Evolutionary conservation across 2,888 invertebrate species (phyloP).

Genomic region (Cephonodes hylas): DNA sequence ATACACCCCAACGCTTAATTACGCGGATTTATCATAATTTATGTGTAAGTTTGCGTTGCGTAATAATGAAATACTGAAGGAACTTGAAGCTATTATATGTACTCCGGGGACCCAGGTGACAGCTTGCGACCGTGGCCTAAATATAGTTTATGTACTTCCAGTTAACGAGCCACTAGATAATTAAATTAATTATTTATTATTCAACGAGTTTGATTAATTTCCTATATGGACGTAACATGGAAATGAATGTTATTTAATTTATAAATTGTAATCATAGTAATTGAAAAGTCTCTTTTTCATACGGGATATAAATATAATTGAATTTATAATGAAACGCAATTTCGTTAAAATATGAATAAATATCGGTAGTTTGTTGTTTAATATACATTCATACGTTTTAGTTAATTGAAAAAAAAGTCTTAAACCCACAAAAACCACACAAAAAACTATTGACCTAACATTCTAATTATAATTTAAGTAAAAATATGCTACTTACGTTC

Average conservation of each 20-base stretch:
- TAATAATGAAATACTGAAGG: conserved; percentile 15
- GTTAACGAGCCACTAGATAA: background rate
- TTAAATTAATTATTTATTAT: background rate
- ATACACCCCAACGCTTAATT: conserved; percentile 13
- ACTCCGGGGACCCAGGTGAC: conserved; percentile 10
- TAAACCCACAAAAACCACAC: too few species aligned
- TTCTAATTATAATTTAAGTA: too few species aligned
- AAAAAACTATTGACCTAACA: too few species aligned
- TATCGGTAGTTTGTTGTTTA: background rate
- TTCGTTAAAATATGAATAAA: too few species aligned
- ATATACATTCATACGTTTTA: too few species aligned
- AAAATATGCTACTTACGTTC: background rate
- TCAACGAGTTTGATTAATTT: background rate
- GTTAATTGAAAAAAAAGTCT: too few species aligned
- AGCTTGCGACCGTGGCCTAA: conserved; percentile 5
- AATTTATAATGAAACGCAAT: too few species aligned
- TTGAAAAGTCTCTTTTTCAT: too few species aligned
- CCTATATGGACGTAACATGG: background rate
- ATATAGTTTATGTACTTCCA: conserved; percentile 3
- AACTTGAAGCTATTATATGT: conserved; percentile 14
- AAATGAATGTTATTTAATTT: too few species aligned
- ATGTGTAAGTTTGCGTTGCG: conserved; percentile 15
- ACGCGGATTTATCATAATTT: conserved; percentile 33
- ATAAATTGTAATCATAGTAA: too few species aligned
- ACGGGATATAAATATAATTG: too few species aligned